These are phyloP conservation scores for Drosophila anceps DNA, from an alignment of 2,888 invertebrate genomes.

Conservation along the genomic window DNA sequence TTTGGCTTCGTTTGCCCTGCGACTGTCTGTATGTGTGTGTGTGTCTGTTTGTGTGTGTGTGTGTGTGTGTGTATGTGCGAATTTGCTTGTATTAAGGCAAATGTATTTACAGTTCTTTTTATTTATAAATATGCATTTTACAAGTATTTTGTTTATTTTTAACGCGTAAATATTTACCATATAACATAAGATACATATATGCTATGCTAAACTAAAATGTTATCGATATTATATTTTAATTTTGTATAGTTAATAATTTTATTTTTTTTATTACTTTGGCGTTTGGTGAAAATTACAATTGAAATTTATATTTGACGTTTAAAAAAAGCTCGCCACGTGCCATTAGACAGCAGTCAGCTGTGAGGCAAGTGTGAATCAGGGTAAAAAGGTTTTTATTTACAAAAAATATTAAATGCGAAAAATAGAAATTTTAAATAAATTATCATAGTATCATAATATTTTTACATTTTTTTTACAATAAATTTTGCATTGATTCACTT, in stretches of 20 bases:
- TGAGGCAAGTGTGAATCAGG: no score
- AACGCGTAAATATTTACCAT: neutral
- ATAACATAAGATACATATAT: neutral
- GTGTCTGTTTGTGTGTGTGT: slow-evolving; percentile 6
- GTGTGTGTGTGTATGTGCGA: slow-evolving; percentile 4
- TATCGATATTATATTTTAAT: neutral
- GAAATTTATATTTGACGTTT: neutral
- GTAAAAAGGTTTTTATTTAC: neutral
- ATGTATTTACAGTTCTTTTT: neutral
- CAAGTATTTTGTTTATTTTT: neutral
- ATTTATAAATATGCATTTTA: neutral
- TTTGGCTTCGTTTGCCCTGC: slow-evolving; percentile 33
- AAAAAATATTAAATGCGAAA: neutral
- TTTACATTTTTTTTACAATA: neutral
- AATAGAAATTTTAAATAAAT: neutral
- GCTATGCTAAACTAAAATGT: neutral
- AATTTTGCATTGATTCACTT: slow-evolving; percentile 41
- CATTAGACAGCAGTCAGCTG: neutral
- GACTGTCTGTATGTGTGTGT: slow-evolving; percentile 2
- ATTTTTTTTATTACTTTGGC: neutral
- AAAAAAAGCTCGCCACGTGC: neutral
- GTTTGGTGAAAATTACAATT: neutral
- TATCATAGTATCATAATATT: neutral
- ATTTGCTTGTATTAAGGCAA: neutral
- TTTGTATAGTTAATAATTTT: neutral